A percentile compares a stretch with the other conserved stretches of the same genome.
Evolutionary conservation across 2,113 vertebrate genomes (phyloP).

Genomic region (human (Homo sapiens)): DNA sequence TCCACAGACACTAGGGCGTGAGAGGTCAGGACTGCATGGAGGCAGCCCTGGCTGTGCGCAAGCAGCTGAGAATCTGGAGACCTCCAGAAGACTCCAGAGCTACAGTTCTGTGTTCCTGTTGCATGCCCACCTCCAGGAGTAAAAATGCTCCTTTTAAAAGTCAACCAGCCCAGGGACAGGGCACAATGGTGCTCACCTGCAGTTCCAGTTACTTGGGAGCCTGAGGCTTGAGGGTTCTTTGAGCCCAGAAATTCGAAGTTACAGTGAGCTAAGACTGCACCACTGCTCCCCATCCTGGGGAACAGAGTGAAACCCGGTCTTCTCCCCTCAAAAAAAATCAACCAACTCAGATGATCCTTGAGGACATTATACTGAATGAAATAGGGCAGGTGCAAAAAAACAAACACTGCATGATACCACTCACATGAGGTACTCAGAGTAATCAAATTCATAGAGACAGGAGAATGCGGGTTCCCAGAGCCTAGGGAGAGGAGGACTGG

Average conservation of each 20-base stretch:
- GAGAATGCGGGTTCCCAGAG: background rate
- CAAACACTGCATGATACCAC: background rate
- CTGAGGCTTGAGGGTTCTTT: background rate
- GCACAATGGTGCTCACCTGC: background rate
- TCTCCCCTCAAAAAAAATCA: background rate
- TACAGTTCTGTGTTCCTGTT: background rate
- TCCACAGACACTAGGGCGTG: background rate
- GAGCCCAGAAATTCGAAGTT: background rate
- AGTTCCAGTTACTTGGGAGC: background rate
- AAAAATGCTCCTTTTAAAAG: background rate
- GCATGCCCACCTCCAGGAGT: fast-evolving
- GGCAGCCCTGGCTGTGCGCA: background rate
- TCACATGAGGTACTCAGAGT: background rate
- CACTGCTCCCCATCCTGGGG: background rate
- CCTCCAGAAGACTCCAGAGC: background rate
- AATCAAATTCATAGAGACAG: background rate
- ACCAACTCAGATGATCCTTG: background rate
- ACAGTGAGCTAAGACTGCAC: background rate
- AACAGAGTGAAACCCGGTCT: background rate
- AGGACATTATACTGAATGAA: background rate
- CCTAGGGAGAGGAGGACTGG: too few relatives aligned
- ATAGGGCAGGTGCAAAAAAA: background rate
- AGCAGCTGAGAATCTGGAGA: background rate
- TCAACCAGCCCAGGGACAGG: background rate
- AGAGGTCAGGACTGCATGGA: background rate